Evolutionary conservation across 2,113 vertebrate species (phyloP), one percentile per base, ranked within the genome.

Genomic region (Daubentonia madagascariensis): DNA sequence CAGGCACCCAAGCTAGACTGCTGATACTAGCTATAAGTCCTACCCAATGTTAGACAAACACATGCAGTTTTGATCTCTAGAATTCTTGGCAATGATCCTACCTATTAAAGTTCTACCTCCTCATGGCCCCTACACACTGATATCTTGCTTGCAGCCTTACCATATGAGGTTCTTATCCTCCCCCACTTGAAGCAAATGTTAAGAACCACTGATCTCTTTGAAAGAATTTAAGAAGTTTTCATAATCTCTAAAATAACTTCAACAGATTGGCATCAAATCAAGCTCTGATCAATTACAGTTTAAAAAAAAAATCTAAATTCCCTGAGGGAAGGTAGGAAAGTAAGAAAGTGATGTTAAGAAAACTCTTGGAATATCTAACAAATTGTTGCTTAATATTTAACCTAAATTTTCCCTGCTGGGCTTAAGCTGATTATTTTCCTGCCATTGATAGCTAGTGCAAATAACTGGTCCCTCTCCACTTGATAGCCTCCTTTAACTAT

Each of bases 331-430:
- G 72, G 40, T 48, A 65, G 54, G 17, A 85, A 89, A 75, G 25
- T 59, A 81, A 59, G 8, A 48, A 83, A 67, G 7, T 76, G 48
- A 87, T 37, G 81, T 93, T 48, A 73, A 93, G 67, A 93, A 97
- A 94, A 88, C 18, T 40, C 6, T 84, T 91, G 57, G 50, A 57
- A 73, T 94, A 93, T 81, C 40, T 79, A 93, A 84, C 75, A 91
- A 94, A 93, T 37, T 93, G 23, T 85, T 80, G 65, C 70, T 97
- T 96, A 97, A 96, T 92, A 92, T 93, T 96, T 97, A 98, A 93
- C 73, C 70, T 96, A 87, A 79, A 76, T 87, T 87, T 91, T 87
- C 83, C 43, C 79, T 59, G 25, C 63, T 96, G 84, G 30, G 30
- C n/a, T 90, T 63, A 95, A 93, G 35, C 22, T 92, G 78, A 98